phyloP scores from a whole-genome alignment of 2,888 invertebrate species.

The Tachina fera region DNA sequence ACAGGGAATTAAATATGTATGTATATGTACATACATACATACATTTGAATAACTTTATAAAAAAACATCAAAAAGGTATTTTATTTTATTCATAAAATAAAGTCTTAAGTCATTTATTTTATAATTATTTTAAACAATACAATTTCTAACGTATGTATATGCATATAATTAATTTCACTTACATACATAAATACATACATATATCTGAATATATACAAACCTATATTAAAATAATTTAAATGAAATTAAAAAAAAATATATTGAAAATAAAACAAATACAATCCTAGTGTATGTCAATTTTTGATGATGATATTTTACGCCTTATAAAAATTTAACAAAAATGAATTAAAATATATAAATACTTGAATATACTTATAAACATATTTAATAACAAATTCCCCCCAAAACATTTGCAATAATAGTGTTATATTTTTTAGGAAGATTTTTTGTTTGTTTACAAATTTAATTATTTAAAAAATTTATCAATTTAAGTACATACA shows the following conservation, averaged over 20 bases:
- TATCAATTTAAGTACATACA: not conserved
- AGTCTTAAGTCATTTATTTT: no score
- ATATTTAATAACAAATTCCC: slow-evolving; percentile 66
- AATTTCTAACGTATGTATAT: no score
- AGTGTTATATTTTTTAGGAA: slow-evolving; percentile 59
- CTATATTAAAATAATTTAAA: slow-evolving; percentile 60
- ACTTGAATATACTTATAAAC: slow-evolving; percentile 38
- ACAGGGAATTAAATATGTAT: not conserved
- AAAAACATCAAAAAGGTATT: no score
- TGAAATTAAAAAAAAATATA: slow-evolving; percentile 20
- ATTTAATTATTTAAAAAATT: slow-evolving; percentile 54
- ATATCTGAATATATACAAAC: slow-evolving; percentile 1
- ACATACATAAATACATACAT: no score
- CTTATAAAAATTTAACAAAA: slow-evolving; percentile 75
- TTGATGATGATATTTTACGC: slow-evolving; percentile 82
- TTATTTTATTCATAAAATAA: no score
- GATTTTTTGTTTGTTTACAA: slow-evolving; percentile 62
- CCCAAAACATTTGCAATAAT: slow-evolving; percentile 69
- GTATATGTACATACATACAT: not conserved
- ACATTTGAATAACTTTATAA: not conserved
- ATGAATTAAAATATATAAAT: slow-evolving; percentile 49
- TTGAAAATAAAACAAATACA: slow-evolving; percentile 76
- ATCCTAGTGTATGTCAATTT: slow-evolving; percentile 82
- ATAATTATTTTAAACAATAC: no score
- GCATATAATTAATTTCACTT: not conserved